Conservation (phyloP, 2,113 vertebrate genomes). For the Macquaria ambigua region DNA sequence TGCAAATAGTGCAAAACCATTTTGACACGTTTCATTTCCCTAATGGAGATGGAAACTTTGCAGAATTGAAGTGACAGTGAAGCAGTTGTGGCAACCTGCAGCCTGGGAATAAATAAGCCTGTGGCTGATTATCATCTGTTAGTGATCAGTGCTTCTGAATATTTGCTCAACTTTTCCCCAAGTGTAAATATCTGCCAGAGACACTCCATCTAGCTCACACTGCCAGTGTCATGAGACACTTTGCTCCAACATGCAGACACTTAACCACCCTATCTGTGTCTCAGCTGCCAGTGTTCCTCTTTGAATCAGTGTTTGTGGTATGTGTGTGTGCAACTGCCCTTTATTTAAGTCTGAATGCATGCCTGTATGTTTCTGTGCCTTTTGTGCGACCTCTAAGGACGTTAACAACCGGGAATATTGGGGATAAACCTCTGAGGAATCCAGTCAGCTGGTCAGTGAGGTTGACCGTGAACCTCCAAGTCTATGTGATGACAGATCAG, state of each 20-base stretch:
- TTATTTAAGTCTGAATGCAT: conserved; percentile 19
- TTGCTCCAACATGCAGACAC: conserved; percentile 46
- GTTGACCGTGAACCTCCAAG: conserved; percentile 21
- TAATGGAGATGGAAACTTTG: conserved; percentile 62
- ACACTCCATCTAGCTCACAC: conserved; percentile 67
- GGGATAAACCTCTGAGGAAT: conserved; percentile 18
- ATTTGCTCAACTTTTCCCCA: conserved; percentile 63
- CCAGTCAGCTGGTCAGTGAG: neutral
- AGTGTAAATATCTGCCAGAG: conserved; percentile 58
- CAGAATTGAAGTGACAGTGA: conserved; percentile 50
- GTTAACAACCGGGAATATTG: neutral
- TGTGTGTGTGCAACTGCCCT: neutral
- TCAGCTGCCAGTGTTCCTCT: conserved; percentile 45
- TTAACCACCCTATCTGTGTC: conserved; percentile 32
- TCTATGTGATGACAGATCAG: conserved; percentile 45
- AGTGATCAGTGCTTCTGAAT: conserved; percentile 68
- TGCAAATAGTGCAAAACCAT: conserved; percentile 7
- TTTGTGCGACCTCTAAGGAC: neutral
- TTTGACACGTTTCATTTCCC: conserved; percentile 28
- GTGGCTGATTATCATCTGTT: conserved; percentile 71
- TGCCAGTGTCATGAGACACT: conserved; percentile 62
- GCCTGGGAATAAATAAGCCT: conserved; percentile 50
- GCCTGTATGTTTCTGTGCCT: neutral
- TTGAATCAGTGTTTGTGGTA: conserved; percentile 12
- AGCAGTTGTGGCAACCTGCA: conserved; percentile 65